These are phyloP conservation scores for Hyla sarda DNA, from an alignment of 2,113 vertebrate species.

Conservation along the genomic window DNA sequence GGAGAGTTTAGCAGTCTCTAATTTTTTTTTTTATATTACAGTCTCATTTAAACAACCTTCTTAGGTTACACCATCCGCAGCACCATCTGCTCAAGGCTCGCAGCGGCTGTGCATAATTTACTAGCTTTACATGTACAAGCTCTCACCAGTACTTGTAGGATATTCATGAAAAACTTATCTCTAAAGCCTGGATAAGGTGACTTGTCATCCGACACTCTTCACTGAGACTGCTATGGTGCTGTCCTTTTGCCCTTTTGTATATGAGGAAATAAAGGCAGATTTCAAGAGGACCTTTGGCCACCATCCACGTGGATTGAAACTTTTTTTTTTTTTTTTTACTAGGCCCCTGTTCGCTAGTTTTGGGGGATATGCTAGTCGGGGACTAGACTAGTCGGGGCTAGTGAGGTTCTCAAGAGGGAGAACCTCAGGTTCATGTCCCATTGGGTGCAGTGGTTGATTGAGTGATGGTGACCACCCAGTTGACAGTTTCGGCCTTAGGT, in stretches of 20 bases:
- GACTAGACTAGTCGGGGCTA: too few species aligned
- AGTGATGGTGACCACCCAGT: too few species aligned
- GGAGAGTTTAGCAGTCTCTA: conserved; percentile 70
- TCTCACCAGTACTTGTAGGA: conserved; percentile 53
- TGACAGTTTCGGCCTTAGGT: too few species aligned
- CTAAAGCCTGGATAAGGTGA: conserved; percentile 68
- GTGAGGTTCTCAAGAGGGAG: too few species aligned
- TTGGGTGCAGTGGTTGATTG: too few species aligned
- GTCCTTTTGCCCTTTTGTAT: conserved; percentile 69
- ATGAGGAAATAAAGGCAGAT: conserved; percentile 23
- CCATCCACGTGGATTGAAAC: too few species aligned
- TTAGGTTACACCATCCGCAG: conserved; percentile 66
- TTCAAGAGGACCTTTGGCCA: not conserved
- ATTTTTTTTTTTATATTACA: not conserved
- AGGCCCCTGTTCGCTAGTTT: too few species aligned
- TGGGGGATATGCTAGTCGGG: too few species aligned
- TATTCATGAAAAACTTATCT: conserved; percentile 73
- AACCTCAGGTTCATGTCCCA: too few species aligned
- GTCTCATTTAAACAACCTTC: conserved; percentile 59
- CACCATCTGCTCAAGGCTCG: conserved; percentile 68
- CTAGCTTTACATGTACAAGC: conserved; percentile 54
- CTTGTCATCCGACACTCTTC: conserved; percentile 65
- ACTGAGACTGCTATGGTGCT: conserved; percentile 65
- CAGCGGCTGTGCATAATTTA: conserved; percentile 72
- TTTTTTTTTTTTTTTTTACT: too few species aligned